Evolutionary conservation across 2,113 vertebrate genomes (phyloP).

Genomic region (Mirounga angustirostris): DNA sequence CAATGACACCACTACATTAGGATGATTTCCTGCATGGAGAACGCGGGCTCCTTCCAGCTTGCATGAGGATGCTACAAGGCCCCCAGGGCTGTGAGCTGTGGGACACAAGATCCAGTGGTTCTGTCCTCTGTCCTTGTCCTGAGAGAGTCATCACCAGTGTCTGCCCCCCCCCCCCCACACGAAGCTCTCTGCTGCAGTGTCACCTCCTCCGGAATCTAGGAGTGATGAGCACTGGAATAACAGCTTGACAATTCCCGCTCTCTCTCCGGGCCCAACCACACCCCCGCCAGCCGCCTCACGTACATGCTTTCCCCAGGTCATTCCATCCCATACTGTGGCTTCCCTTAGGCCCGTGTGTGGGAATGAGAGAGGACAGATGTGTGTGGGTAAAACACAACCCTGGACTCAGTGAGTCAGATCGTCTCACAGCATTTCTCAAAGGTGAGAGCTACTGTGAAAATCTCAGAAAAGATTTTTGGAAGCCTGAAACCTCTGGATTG

Average conservation of each 20-base stretch:
- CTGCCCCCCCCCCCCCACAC: background rate
- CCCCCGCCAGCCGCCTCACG: background rate
- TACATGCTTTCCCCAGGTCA: background rate
- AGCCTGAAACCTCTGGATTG: background rate
- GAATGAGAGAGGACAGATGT: no score
- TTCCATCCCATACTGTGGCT: background rate
- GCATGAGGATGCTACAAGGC: background rate
- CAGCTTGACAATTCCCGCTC: accelerated
- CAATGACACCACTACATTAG: background rate
- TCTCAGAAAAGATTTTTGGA: background rate
- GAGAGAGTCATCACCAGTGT: background rate
- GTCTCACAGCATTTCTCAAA: background rate
- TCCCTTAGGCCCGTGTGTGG: background rate
- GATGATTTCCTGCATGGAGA: background rate
- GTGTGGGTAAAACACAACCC: background rate
- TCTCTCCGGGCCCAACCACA: no score
- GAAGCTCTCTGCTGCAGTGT: background rate
- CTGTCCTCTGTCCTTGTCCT: background rate
- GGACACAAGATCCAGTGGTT: background rate
- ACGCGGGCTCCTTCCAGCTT: background rate
- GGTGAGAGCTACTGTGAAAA: background rate
- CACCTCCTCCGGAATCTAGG: background rate
- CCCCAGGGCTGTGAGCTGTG: accelerated
- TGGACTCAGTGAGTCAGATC: background rate
- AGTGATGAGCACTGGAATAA: no score